Evolutionary conservation across 1,140 invertebrate genomes (phyloP), one percentile per base, ranked within the genome.

Genomic region (Nasonia giraulti): DNA sequence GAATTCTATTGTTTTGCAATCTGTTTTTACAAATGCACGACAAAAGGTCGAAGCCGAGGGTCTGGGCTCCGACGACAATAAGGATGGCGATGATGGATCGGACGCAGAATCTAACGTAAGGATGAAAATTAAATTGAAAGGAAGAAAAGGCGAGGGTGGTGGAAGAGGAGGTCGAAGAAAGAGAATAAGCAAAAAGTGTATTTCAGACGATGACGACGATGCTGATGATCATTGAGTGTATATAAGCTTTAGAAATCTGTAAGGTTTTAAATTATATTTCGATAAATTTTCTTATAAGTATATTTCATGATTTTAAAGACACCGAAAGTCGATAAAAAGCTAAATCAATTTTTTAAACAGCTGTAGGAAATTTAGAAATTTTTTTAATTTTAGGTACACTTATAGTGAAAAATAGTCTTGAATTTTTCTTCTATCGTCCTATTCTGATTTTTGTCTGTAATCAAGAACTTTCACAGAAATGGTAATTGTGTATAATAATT

Each of bases 1-100:
- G 91, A 98, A 99, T 91, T 99, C 98, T 0, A 98, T 99, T 86
- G 97, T 98, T 11, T 93, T 99, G 79, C 97, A 99, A 89, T 96
- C 96, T 50, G 95, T 97, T 2, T 98, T 98, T 89, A 96, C 95
- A 1, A 96, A 95, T 90, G 96, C 97, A 2, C 93, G 96, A 82
- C 95, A 97, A 87, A 93, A 95, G 69, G 89, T 97, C 14, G 96
- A 97, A 89, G 95, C 95, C 73, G 96, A 96, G 55, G 93, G 91
- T 76, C 93, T 93, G 82, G 94, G 93, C 86, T 95, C 94, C 0
- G 94, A 95, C 50, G 92, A 92, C 47, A 91, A 91, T 84, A 91
- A 91, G 88, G 92, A 93, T 82, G 92, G 90, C 0, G 93, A 94
- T 66, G 93, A 92, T 27, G 91, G 92, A 4, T 94, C 94, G 7